Conservation (phyloP, 2,797 vertebrate genomes). For the Alosa sapidissima region DNA sequence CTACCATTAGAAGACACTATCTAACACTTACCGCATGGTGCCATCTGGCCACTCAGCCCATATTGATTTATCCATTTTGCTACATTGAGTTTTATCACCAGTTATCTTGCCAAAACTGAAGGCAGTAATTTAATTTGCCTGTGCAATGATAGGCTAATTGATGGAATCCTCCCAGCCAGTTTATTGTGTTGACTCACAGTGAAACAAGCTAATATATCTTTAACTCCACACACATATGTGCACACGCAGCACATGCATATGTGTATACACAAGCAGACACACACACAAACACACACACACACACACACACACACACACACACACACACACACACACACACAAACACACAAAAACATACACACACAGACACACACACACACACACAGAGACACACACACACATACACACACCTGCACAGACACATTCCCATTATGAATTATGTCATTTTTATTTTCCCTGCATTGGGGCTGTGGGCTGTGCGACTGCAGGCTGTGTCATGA, state of each 20-base stretch:
- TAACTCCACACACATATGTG: not conserved
- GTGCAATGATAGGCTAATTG: slow-evolving; percentile 71
- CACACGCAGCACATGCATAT: not conserved
- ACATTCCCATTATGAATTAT: slow-evolving; percentile 18
- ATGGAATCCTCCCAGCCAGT: slow-evolving; percentile 70
- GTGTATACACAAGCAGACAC: not conserved
- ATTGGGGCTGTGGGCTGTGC: not conserved
- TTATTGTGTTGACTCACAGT: slow-evolving; percentile 45
- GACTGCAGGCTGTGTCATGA: slow-evolving; percentile 64
- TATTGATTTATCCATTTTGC: slow-evolving; percentile 47
- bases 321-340: slow-evolving; percentile 2
- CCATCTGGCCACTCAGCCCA: slow-evolving; percentile 44
- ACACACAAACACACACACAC: not conserved
- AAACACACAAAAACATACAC: not conserved
- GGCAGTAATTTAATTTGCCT: slow-evolving; percentile 71
- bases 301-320: slow-evolving; percentile 21
- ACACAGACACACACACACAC: not conserved
- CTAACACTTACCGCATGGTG: slow-evolving; percentile 42
- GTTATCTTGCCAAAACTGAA: slow-evolving; percentile 43
- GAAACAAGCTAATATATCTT: slow-evolving; percentile 24
- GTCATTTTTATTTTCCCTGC: not conserved
- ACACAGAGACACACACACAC: not conserved
- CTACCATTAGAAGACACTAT: slow-evolving; percentile 6
- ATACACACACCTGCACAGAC: not conserved
- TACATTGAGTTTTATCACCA: slow-evolving; percentile 44